phyloP scores from a whole-genome alignment of 2,888 invertebrate genomes.

The Netelia inedita region DNA sequence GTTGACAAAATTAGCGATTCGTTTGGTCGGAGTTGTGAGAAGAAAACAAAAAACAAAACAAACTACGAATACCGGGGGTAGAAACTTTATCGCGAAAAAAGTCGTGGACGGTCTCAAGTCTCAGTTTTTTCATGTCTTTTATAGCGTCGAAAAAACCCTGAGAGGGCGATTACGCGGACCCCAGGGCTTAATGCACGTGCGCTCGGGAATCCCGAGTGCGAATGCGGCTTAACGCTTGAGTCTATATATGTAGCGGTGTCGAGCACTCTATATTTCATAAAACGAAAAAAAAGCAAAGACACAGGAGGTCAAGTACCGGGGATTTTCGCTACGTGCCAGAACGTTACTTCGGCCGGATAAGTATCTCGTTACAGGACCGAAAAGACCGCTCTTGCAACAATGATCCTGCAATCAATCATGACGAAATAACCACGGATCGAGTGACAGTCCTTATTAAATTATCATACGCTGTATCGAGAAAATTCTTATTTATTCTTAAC shows the following conservation, averaged over 20 bases:
- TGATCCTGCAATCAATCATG: slow-evolving; percentile 49
- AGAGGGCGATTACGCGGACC: slow-evolving; percentile 53
- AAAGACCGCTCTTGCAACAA: too few relatives aligned
- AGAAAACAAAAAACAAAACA: not conserved
- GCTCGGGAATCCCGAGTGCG: slow-evolving; percentile 38
- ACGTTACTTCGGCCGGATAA: slow-evolving; percentile 43
- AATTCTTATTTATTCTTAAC: too few relatives aligned
- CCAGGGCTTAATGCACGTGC: slow-evolving; percentile 36
- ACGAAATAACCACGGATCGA: slow-evolving; percentile 2
- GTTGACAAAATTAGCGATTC: not conserved
- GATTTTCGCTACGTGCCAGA: slow-evolving; percentile 61
- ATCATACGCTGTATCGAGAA: not conserved
- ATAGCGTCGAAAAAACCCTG: slow-evolving; percentile 20
- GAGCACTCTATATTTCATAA: slow-evolving; percentile 38
- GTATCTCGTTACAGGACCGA: slow-evolving; percentile 21
- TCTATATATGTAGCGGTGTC: not conserved
- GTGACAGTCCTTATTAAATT: not conserved
- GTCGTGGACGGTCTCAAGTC: not conserved
- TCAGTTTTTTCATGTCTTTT: not conserved
- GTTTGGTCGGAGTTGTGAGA: too few relatives aligned
- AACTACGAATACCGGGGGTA: not conserved
- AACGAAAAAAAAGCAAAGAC: slow-evolving; percentile 12
- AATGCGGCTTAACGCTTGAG: slow-evolving; percentile 22
- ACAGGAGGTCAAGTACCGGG: slow-evolving; percentile 42
- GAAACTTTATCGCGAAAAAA: not conserved